These are phyloP conservation scores for Coregonus clupeaformis DNA, from an alignment of 2,113 vertebrate genomes.

Conservation along the genomic window DNA sequence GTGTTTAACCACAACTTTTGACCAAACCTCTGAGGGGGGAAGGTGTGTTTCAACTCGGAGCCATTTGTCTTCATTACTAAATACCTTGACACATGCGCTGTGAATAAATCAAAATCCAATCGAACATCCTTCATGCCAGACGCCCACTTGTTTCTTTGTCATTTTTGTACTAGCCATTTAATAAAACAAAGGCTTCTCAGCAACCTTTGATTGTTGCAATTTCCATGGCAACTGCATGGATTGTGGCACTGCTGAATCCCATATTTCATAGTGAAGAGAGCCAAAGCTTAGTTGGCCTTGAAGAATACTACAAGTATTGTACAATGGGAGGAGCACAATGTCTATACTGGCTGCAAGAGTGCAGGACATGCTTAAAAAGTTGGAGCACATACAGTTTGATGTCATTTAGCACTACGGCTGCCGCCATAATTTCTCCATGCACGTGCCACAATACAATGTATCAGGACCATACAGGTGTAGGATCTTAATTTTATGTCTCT, in stretches of 20 bases:
- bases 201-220: constrained; percentile 58
- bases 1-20: neutral
- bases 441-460: no score
- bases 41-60: neutral
- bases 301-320: neutral
- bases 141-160: constrained; percentile 47
- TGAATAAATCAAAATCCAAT: constrained; percentile 47
- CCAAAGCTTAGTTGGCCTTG: constrained; percentile 19
- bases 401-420: no score
- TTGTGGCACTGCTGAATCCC: constrained; percentile 28
- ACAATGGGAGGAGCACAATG: neutral
- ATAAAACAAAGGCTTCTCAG: constrained; percentile 59
- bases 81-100: constrained; percentile 6
- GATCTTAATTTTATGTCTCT: no score
- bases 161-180: constrained; percentile 52
- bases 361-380: neutral
- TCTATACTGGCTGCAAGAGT: neutral
- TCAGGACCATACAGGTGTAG: no score
- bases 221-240: constrained; percentile 70
- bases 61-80: constrained; percentile 44
- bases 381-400: no score
- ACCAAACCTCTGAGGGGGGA: neutral
- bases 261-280: constrained; percentile 41
- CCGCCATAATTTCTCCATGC: no score
- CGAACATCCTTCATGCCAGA: constrained; percentile 42